A percentile compares a stretch with the other conserved stretches of the same genome.
phyloP scores from a whole-genome alignment of 2,888 invertebrate species.

The Papilio gigon region DNA sequence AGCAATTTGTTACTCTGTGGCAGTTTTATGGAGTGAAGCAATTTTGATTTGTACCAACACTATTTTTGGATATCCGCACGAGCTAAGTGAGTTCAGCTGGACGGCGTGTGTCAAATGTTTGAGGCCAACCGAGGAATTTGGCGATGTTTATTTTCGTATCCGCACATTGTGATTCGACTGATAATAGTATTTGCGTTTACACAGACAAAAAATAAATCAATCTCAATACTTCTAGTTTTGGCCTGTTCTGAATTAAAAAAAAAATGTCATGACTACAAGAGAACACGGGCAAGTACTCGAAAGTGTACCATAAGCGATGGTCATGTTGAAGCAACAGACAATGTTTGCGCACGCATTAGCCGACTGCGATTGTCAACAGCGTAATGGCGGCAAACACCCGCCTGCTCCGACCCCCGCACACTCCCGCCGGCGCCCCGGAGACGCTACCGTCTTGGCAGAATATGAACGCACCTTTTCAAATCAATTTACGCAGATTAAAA shows the following conservation, averaged over 20 bases:
- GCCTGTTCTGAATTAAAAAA: conserved; percentile 20
- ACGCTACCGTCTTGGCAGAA: conserved; percentile 53
- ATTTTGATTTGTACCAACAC: conserved; percentile 60
- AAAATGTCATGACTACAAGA: conserved; percentile 19
- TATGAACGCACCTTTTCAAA: conserved; percentile 29
- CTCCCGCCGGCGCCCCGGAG: conserved; percentile 43
- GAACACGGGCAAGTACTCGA: conserved; percentile 34
- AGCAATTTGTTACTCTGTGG: conserved; percentile 65
- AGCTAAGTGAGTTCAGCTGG: conserved; percentile 53
- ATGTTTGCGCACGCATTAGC: conserved; percentile 80
- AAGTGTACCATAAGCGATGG: conserved; percentile 36
- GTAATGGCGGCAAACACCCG: conserved; percentile 76
- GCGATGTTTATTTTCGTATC: neutral
- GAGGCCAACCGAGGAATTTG: conserved; percentile 14
- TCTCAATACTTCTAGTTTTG: neutral
- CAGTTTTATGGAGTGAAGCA: conserved; percentile 58
- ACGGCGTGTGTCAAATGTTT: conserved; percentile 45
- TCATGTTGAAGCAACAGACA: conserved; percentile 48
- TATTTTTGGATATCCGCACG: conserved; percentile 67
- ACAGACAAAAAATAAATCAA: neutral
- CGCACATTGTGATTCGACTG: too few relatives aligned
- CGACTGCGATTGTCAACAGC: conserved; percentile 68
- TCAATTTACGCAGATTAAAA: conserved; percentile 6
- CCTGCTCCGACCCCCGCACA: conserved; percentile 45
- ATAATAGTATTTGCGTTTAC: neutral